Evolutionary conservation across 37 sponge, comb jelly and placozoan species (phyloP).

Genomic region (Ianthella basta): DNA sequence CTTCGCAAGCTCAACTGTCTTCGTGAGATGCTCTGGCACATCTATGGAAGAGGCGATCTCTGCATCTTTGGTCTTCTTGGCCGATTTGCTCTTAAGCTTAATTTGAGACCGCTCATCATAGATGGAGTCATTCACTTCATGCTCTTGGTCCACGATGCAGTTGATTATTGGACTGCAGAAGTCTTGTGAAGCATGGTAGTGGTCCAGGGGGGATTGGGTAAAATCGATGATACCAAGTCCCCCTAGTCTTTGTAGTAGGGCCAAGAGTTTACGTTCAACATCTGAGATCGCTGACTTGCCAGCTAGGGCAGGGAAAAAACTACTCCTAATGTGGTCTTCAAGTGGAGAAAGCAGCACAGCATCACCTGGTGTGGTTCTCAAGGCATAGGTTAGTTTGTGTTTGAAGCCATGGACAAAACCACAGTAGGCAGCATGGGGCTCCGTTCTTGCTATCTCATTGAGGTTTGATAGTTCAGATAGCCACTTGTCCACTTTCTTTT

Average conservation of each 20-base stretch:
- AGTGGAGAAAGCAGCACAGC: background rate
- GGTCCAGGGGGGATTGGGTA: background rate
- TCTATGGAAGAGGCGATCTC: background rate
- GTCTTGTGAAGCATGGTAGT: background rate
- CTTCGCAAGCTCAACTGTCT: background rate
- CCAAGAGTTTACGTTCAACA: background rate
- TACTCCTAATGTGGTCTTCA: background rate
- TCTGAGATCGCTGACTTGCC: background rate
- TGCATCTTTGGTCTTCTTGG: background rate
- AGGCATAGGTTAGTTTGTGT: background rate
- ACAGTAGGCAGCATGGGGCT: background rate
- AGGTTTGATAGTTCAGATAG: background rate
- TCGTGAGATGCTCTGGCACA: background rate
- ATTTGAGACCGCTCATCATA: background rate
- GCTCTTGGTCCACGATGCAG: background rate
- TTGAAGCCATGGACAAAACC: slow-evolving; percentile 6
- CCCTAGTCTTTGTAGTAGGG: background rate
- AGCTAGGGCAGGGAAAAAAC: background rate
- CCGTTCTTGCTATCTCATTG: background rate
- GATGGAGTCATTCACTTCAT: background rate
- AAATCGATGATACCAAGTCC: background rate
- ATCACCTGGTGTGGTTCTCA: background rate
- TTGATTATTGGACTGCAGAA: background rate
- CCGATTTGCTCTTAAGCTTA: background rate
- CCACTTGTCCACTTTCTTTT: background rate